phyloP scores from a whole-genome alignment of 2,113 vertebrate genomes.

The Pachypanchax playfairii region DNA sequence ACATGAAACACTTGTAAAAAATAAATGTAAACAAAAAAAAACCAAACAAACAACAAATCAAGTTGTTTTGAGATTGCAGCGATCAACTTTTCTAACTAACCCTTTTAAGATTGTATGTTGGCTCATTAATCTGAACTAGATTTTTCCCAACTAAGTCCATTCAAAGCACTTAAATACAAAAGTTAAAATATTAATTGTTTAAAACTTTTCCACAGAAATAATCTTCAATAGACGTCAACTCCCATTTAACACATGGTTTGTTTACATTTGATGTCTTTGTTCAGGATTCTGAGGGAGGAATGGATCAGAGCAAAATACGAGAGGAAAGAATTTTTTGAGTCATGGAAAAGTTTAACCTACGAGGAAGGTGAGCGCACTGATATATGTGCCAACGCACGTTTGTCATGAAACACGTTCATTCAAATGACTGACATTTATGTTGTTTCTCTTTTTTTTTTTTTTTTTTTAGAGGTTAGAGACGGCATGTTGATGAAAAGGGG shows the following conservation, averaged over 20 bases:
- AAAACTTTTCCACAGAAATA: too few relatives aligned
- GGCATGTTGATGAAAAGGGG: constrained; percentile 88
- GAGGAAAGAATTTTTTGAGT: constrained; percentile 83
- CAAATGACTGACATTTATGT: constrained; percentile 12
- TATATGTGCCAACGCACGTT: neutral
- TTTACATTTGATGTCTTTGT: constrained; percentile 19
- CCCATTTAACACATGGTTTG: neutral
- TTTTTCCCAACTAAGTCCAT: too few relatives aligned
- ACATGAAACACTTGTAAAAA: too few relatives aligned
- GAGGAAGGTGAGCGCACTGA: constrained; percentile 77
- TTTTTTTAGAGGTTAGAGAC: constrained; percentile 80
- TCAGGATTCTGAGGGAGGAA: constrained; percentile 87
- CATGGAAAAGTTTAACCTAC: constrained; percentile 69
- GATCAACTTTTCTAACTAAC: too few relatives aligned
- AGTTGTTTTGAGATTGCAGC: too few relatives aligned
- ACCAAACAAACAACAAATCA: too few relatives aligned
- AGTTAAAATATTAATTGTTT: too few relatives aligned
- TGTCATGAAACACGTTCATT: neutral
- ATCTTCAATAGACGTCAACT: too few relatives aligned
- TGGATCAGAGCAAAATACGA: constrained; percentile 93
- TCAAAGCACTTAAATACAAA: too few relatives aligned
- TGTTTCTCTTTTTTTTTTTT: constrained; percentile 8
- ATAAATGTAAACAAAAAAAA: too few relatives aligned
- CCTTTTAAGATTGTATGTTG: too few relatives aligned
- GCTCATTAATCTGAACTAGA: too few relatives aligned